Base-by-base conservation (phyloP, 1,140 invertebrate species). In the Pseudobourletiella spinata region DNA sequence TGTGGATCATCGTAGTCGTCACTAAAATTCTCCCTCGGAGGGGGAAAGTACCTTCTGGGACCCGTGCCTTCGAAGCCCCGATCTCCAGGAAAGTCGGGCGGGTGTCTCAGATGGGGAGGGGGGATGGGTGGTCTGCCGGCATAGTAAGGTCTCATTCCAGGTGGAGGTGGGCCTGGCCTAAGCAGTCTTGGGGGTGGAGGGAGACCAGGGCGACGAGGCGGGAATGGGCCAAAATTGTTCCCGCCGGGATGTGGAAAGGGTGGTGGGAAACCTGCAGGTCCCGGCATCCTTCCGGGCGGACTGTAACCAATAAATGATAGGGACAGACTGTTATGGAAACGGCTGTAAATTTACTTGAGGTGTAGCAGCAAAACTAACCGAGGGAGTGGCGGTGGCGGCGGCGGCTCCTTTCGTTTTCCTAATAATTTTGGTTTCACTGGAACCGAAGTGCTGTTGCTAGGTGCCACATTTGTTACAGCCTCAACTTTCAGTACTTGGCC, bases 401-500 rank as follows among this genome's bases (percentile, higher is more conserved):
- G 32, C n/a, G 30, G 39, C 26, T 16, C n/a, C n/a, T 61, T 29
- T 29, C 35, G 6, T 18, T 57, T 35, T 54, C 48, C 29, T 24
- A 18, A n/a, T 42, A 32, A 4, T 63, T 48, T 50, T 4, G 6
- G 14, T 20, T 62, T 62, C 6, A 57, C 39, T 29, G 18, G 42
- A 18, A 25, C 25, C 15, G 15, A 43, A 6, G 18, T 6, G n/a
- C 16, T 30, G 14, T 35, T 56, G 18, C 3, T n/a, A 8, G 3
- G 11, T 25, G 3, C 25, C 14, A 14, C 18, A 57, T 44, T 57
- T 15, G 8, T 44, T 6, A 60, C 30, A 2, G 61, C 43, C 26
- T 60, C 61, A 24, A 67, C 65, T 64, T 50, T 35, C 8, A 67
- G 30, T 3, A 20, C 42, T 20, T 60, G 18, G n/a, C 56, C 65